These are phyloP conservation scores for Eumacrocentrus americanus DNA, from an alignment of 2,888 invertebrate genomes.

Conservation along the genomic window DNA sequence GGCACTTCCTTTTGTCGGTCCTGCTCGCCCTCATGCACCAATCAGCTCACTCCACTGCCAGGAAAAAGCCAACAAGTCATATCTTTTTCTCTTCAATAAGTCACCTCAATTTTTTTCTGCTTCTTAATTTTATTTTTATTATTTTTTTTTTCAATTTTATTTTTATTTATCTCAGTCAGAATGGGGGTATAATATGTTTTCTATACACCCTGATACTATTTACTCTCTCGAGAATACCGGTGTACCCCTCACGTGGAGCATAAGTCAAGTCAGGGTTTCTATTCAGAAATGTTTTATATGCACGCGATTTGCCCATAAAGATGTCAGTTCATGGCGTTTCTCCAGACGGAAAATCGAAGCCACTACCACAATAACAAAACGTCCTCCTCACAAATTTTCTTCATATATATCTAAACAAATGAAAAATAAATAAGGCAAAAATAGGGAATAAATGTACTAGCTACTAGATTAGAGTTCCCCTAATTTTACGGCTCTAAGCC, in stretches of 20 bases:
- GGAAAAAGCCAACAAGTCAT: background rate
- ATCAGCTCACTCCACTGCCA: background rate
- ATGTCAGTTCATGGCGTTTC: conserved; percentile 28
- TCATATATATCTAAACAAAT: background rate
- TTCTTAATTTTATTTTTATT: background rate
- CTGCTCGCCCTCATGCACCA: background rate
- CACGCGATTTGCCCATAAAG: conserved; percentile 37
- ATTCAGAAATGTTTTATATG: conserved; percentile 18
- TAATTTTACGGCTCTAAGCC: too few species aligned
- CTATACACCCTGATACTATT: background rate
- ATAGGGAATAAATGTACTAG: too few species aligned
- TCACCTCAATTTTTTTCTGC: conserved; percentile 3
- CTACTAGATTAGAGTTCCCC: too few species aligned
- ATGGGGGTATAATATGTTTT: background rate
- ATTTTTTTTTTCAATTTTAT: background rate
- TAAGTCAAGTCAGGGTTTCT: background rate
- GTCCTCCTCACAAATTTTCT: too few species aligned
- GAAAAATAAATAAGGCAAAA: background rate
- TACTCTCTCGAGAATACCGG: background rate
- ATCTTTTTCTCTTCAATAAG: background rate
- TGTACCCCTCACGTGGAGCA: background rate
- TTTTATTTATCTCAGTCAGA: background rate
- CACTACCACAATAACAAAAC: too few species aligned
- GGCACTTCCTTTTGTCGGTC: background rate
- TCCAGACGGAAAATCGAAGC: conserved; percentile 22